These are phyloP conservation scores for Xanthorhoe designata DNA, from an alignment of 2,888 invertebrate species.

Conservation along the genomic window DNA sequence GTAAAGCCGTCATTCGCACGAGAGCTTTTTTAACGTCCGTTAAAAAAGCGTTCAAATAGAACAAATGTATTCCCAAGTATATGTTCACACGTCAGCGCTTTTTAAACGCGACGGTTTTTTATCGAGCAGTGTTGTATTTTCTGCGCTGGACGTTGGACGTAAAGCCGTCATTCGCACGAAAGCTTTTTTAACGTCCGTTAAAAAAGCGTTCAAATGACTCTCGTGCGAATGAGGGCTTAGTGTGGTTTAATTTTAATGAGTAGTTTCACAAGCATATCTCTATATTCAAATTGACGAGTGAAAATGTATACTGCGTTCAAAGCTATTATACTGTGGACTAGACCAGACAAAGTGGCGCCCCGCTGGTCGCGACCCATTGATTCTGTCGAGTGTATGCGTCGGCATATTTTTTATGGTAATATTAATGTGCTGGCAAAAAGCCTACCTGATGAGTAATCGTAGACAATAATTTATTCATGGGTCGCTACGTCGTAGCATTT, in stretches of 20 bases:
- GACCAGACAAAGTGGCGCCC: conserved; percentile 56
- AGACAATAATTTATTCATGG: conserved; percentile 17
- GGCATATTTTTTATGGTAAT: conserved; percentile 33
- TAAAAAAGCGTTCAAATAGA: too few relatives aligned
- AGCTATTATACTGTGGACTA: conserved; percentile 25
- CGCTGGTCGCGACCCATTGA: conserved; percentile 47
- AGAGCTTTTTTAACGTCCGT: too few relatives aligned
- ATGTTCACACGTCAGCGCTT: too few relatives aligned
- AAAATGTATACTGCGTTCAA: conserved; percentile 10
- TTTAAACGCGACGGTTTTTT: too few relatives aligned
- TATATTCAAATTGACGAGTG: conserved; percentile 18
- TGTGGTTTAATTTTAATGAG: not conserved
- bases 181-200: too few relatives aligned
- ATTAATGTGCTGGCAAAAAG: conserved; percentile 18
- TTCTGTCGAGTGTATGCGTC: conserved; percentile 31
- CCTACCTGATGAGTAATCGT: conserved; percentile 28
- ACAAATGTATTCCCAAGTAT: too few relatives aligned
- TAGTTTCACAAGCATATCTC: conserved; percentile 11
- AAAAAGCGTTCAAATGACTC: too few relatives aligned
- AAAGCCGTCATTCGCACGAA: too few relatives aligned
- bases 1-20: too few relatives aligned
- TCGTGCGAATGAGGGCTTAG: too few relatives aligned
- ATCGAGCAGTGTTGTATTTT: too few relatives aligned
- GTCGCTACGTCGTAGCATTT: conserved; percentile 13
- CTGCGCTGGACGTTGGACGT: too few relatives aligned